Conservation (phyloP, 2,113 vertebrate genomes). For the Piprites chloris region DNA sequence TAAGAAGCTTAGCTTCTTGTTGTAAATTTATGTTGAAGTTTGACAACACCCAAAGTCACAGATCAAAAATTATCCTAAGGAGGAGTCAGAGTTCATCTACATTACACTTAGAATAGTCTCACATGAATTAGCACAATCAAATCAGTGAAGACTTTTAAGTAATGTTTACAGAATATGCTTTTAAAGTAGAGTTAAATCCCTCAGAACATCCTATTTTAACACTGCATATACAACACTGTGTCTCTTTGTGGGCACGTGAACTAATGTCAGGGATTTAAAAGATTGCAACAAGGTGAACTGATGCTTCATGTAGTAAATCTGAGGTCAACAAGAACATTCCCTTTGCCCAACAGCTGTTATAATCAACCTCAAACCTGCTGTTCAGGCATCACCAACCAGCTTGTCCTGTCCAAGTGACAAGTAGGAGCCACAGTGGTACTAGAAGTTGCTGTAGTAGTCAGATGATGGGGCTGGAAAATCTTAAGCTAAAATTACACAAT, state of each 20-base stretch:
- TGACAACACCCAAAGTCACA: background rate
- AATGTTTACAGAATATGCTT: background rate
- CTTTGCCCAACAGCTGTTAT: background rate
- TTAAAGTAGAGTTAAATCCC: background rate
- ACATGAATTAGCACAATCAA: background rate
- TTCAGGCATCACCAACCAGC: background rate
- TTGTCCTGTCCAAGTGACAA: background rate
- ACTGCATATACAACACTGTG: background rate
- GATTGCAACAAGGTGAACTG: background rate
- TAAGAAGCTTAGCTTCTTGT: background rate
- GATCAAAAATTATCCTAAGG: background rate
- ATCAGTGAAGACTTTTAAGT: background rate
- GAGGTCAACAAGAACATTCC: background rate
- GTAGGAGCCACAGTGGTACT: background rate
- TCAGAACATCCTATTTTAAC: background rate
- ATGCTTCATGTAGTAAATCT: background rate
- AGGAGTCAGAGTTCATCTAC: background rate
- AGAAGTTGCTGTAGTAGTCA: background rate
- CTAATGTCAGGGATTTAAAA: background rate
- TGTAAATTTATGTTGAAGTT: background rate
- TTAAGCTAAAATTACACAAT: background rate
- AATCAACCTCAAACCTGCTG: background rate
- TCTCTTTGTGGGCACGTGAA: accelerated
- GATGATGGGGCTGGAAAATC: background rate
- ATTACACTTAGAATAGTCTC: background rate